phyloP scores from a whole-genome alignment of 2,797 vertebrate species.

The Oophaga sylvatica region DNA sequence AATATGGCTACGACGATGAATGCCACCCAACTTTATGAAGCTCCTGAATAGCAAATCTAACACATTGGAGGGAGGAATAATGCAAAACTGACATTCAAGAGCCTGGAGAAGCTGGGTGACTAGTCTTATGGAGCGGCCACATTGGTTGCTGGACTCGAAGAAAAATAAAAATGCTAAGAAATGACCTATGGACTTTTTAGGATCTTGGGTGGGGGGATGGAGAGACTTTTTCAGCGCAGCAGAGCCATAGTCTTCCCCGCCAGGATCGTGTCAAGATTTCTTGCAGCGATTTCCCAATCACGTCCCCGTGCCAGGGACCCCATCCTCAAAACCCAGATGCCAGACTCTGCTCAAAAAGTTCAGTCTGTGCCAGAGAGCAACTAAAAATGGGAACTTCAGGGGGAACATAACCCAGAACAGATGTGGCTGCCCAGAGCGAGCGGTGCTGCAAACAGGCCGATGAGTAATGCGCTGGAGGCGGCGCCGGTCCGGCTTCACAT shows the following conservation, averaged over 20 bases:
- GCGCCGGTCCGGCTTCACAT: not conserved
- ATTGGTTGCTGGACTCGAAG: too few species aligned
- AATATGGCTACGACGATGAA: too few species aligned
- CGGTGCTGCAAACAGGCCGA: conserved; percentile 20
- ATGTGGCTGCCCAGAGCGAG: conserved; percentile 36
- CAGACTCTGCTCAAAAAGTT: conserved; percentile 13
- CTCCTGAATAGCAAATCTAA: not conserved
- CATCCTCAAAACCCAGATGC: conserved; percentile 20
- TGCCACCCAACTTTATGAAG: not conserved
- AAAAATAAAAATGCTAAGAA: too few species aligned
- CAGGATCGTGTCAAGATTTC: not conserved
- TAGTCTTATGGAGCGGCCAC: too few species aligned
- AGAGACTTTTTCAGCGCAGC: not conserved
- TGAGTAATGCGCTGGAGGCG: not conserved
- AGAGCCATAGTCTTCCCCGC: not conserved
- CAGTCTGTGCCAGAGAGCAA: conserved; percentile 26
- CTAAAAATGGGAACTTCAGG: conserved; percentile 55
- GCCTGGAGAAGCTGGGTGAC: not conserved
- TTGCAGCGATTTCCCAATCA: not conserved
- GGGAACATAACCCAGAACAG: conserved; percentile 42
- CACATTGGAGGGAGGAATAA: not conserved
- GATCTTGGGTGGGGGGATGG: too few species aligned
- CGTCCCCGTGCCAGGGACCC: conserved; percentile 6
- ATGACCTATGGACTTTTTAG: too few species aligned
- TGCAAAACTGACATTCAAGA: not conserved